Conservation (phyloP, 2,888 invertebrate genomes). For the Philhelius pedissequus region DNA sequence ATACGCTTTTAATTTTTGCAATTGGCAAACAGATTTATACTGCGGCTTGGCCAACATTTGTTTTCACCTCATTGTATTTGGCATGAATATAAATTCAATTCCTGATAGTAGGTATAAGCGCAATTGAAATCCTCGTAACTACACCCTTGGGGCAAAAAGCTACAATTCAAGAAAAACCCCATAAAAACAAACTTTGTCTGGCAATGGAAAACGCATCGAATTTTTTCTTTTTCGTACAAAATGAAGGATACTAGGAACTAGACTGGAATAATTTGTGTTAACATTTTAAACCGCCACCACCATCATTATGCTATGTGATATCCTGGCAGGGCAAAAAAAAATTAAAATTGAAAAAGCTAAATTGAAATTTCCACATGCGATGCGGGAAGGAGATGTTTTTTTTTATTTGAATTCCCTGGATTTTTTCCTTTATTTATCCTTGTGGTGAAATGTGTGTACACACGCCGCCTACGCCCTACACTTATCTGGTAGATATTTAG, state of each 20-base stretch:
- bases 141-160: not conserved
- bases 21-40: too few relatives aligned
- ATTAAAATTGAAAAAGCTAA: constrained; percentile 19
- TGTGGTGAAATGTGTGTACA: not conserved
- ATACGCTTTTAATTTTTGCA: too few relatives aligned
- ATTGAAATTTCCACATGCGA: constrained; percentile 21
- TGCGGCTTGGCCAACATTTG: too few relatives aligned
- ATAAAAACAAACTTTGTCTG: constrained; percentile 15
- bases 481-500: not conserved
- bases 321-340: not conserved
- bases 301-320: constrained; percentile 34
- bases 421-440: constrained; percentile 13
- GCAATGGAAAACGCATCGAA: not conserved
- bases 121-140: constrained; percentile 4
- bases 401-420: not conserved
- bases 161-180: not conserved
- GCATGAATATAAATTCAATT: not conserved
- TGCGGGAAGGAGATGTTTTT: not conserved
- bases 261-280: constrained; percentile 28
- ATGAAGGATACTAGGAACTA: not conserved
- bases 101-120: not conserved
- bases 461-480: not conserved
- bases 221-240: not conserved
- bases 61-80: not conserved
- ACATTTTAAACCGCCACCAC: constrained; percentile 32